These are phyloP conservation scores for Thymelicus acteon DNA, from an alignment of 2,888 invertebrate species.

Conservation along the genomic window DNA sequence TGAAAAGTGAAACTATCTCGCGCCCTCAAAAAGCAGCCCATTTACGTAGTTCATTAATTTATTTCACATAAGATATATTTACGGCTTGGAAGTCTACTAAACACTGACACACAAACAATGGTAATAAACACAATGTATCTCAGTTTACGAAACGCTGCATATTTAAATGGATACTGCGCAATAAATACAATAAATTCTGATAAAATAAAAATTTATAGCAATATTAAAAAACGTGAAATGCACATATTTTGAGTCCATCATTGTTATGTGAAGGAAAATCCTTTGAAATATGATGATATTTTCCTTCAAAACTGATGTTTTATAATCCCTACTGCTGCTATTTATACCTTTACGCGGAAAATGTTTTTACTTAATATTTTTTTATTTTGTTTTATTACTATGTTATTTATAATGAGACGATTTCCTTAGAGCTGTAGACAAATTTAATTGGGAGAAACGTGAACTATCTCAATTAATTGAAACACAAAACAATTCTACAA, in stretches of 20 bases:
- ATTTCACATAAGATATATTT: background rate
- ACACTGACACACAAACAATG: background rate
- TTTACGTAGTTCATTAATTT: background rate
- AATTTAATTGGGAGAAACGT: no score
- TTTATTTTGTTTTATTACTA: no score
- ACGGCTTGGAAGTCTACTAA: background rate
- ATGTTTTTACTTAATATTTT: no score
- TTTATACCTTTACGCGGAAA: background rate
- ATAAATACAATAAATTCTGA: constrained; percentile 13
- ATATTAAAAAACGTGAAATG: background rate
- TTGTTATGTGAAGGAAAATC: background rate
- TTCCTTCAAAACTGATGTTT: background rate
- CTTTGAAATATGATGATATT: background rate
- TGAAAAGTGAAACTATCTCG: no score
- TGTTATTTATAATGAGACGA: no score
- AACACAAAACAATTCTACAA: no score
- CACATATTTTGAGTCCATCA: background rate
- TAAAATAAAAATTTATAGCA: constrained; percentile 16
- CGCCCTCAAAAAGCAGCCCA: background rate
- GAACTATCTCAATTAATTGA: no score
- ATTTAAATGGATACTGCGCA: constrained; percentile 8
- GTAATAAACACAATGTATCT: constrained; percentile 19
- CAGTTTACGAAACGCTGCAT: constrained; percentile 6
- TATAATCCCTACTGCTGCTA: background rate
- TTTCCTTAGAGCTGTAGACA: no score